Base-by-base conservation (phyloP, 2,113 vertebrate genomes). In the Salvelinus sp. region DNA sequence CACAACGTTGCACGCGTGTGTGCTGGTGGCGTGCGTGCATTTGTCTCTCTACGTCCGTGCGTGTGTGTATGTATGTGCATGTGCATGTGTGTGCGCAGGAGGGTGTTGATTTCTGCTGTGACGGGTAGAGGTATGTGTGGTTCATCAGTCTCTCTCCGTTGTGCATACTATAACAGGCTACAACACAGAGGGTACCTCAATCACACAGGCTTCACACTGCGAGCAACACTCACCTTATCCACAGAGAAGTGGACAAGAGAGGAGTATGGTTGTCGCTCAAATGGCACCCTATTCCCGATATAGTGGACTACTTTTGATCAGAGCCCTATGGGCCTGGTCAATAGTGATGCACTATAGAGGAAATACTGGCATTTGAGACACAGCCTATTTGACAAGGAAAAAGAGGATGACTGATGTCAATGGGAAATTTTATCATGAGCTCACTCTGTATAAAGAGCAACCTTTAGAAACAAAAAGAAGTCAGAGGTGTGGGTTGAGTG, bases 391-490 rank as follows among this genome's bases (percentile, higher is more conserved):
- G 50, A 12, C 50, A 54, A 3, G 13, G 50, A 12, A 18, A 54
- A 14, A 54, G 13, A 54, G 2, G 14, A 65, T 14, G 23, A 64
- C 22, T 63, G 60, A 63, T 23, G 4, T 27, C 25, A 16, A 13
- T 4, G 12, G 2, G 23, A 28, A 27, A 27, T 13, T 4, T 30
- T 14, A 16, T 66, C 23, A 66, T 66, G 10, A 66, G 23, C 64
- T 30, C 25, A 27, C 13, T 13, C 63, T 65, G 63, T 65, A 13
- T 65, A 16, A 65, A 4, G 23, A 66, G 23, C 64, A 18, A 66
- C 27, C 13, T 65, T 74, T 64, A 72, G 62, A 54, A 72, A 64
- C 69, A 74, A 79, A 72, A 77, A 74, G 20, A 75, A 68, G 72
- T 83, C 75, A 73, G 66, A 79, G n/a, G 38, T 44, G 9, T 44